Base-by-base conservation (phyloP, 2,113 vertebrate species). In the Mobula hypostoma region DNA sequence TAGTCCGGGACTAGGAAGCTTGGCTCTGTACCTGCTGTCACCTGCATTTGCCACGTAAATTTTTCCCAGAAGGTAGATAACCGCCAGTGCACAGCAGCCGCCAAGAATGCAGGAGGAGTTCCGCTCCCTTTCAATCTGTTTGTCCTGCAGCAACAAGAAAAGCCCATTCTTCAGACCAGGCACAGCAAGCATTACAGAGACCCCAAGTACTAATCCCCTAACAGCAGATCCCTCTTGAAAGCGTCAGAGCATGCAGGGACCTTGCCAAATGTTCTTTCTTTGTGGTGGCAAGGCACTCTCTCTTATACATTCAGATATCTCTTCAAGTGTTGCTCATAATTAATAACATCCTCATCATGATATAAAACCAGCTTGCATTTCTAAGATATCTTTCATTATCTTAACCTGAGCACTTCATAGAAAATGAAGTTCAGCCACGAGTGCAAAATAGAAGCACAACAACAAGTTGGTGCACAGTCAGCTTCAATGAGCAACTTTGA, bases 1-100 rank as follows among this genome's bases (percentile, higher is more conserved):
- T 48, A 1, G 48, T 48, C 48, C 48, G 3, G 48, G 48, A 48
- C 48, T 48, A 48, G 48, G 48, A 48, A 48, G 48, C 48, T 48
- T 48, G 48, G 48, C 48, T 48, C 48, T 94, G 76, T 97, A 99
- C 99, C 99, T 99, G 97, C 99, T 99, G 95, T 99, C 99, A 0
- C 99, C 98, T 1, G 99, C 98, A 21, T 99, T 99, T 95, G 99
- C 99, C 94, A 99, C 97, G 1, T 99, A 99, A 95, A 99, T 97
- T 95, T 99, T 99, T 94, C 98, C 98, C 97, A 99, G 96, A 94
- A 99, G 95, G 95, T 98, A 97, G 94, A 99, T 80, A 17, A 97
- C 98, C 94, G 97, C 97, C 96, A 99, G 97, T 48, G 98, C 98
- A 77, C 98, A 99, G 96, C 99, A 99, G 40, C 98, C 99, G 77